Conservation (phyloP, 2,113 vertebrate genomes). For the Poecilia latipinna region DNA sequence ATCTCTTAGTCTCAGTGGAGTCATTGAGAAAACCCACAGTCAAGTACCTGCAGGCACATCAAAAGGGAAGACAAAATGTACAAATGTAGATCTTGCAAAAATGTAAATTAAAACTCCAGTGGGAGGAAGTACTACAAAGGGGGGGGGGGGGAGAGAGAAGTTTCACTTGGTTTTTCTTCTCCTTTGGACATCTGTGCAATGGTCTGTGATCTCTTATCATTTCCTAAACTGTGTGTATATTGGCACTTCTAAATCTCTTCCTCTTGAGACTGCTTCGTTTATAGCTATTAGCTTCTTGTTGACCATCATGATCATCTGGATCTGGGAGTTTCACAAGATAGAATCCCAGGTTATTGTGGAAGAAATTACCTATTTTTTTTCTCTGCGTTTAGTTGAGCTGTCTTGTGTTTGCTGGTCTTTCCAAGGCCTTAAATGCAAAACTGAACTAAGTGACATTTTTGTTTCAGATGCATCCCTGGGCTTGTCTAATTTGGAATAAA, state of each 20-base stretch:
- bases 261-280: not conserved
- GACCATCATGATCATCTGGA: too few species aligned
- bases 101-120: not conserved
- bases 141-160: too few species aligned
- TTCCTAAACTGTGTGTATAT: not conserved
- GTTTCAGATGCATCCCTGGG: too few species aligned
- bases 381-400: too few species aligned
- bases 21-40: not conserved
- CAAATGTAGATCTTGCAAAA: not conserved
- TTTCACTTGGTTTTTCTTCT: not conserved
- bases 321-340: too few species aligned
- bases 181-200: not conserved
- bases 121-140: not conserved
- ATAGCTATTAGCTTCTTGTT: not conserved
- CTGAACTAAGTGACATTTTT: too few species aligned
- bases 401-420: too few species aligned
- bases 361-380: too few species aligned
- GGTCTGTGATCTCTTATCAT: not conserved
- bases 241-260: not conserved
- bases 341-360: too few species aligned
- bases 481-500: not conserved
- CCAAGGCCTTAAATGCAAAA: too few species aligned
- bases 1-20: not conserved
- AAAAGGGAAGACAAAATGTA: not conserved
- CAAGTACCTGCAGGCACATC: conserved; percentile 4